A percentile compares a stretch with the other conserved stretches of the same genome.
These are phyloP conservation scores for human (Homo sapiens) DNA, from an alignment of 2,113 vertebrate genomes.

Conservation along the genomic window DNA sequence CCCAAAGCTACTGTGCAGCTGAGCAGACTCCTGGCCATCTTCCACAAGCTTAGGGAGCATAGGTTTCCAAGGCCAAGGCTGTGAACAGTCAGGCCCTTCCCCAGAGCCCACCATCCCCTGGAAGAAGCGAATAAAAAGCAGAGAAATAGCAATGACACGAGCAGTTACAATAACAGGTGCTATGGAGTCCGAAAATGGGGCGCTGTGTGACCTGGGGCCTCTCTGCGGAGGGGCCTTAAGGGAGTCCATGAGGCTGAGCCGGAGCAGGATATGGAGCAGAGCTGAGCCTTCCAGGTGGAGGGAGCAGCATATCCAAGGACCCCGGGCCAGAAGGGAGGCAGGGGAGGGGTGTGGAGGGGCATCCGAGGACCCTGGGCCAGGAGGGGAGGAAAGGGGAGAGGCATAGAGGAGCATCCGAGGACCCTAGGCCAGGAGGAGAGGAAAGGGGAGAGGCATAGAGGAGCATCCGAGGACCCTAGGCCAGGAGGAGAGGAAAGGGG, in stretches of 20 bases:
- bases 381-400: too few species aligned
- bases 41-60: accelerated
- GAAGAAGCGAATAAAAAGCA: not conserved
- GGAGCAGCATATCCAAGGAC: not conserved
- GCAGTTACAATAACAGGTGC: accelerated
- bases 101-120: accelerated
- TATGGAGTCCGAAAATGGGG: accelerated
- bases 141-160: accelerated
- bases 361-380: not conserved
- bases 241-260: not conserved
- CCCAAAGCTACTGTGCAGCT: accelerated
- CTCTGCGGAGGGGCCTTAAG: not conserved
- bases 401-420: too few species aligned
- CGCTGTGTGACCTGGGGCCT: not conserved
- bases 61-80: not conserved
- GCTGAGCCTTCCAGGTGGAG: not conserved
- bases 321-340: not conserved
- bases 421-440: not conserved
- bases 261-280: not conserved
- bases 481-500: not conserved
- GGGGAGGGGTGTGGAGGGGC: not conserved
- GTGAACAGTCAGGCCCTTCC: not conserved
- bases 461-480: not conserved
- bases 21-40: too few species aligned
- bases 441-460: too few species aligned